Conservation (phyloP, 2,888 invertebrate genomes). For the Rotaria socialis region DNA sequence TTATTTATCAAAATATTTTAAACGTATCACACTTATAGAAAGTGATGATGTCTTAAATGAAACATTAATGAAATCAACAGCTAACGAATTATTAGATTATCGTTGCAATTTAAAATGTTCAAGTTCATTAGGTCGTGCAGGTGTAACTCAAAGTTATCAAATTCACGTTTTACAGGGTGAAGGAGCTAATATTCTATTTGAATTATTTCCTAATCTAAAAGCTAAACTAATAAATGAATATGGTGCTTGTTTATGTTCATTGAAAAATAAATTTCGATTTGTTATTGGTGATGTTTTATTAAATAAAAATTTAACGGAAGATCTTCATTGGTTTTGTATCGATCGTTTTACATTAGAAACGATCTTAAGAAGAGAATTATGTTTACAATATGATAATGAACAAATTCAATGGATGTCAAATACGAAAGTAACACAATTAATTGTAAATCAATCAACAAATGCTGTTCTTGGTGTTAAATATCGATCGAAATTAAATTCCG, state of each 20-base stretch:
- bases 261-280: not conserved
- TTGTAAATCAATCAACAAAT: not conserved
- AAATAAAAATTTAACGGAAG: slow-evolving; percentile 20
- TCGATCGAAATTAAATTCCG: not conserved
- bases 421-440: not conserved
- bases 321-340: slow-evolving; percentile 21
- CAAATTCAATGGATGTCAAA: slow-evolving; percentile 13
- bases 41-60: slow-evolving; percentile 6
- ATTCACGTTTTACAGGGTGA: slow-evolving; percentile 1
- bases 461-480: not conserved
- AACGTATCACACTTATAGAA: slow-evolving; percentile 17
- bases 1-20: slow-evolving; percentile 19
- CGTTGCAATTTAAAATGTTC: not conserved
- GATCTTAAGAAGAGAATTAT: not conserved
- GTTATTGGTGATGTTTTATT: not conserved
- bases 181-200: slow-evolving; percentile 6
- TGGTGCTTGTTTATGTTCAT: not conserved
- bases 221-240: not conserved
- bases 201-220: slow-evolving; percentile 13
- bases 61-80: not conserved
- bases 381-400: not conserved
- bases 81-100: not conserved
- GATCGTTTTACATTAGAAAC: slow-evolving; percentile 36
- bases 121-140: not conserved
- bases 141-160: slow-evolving; percentile 2